Evolutionary conservation across 1,140 invertebrate species (phyloP).

Genomic region (Drosophila asahinai): DNA sequence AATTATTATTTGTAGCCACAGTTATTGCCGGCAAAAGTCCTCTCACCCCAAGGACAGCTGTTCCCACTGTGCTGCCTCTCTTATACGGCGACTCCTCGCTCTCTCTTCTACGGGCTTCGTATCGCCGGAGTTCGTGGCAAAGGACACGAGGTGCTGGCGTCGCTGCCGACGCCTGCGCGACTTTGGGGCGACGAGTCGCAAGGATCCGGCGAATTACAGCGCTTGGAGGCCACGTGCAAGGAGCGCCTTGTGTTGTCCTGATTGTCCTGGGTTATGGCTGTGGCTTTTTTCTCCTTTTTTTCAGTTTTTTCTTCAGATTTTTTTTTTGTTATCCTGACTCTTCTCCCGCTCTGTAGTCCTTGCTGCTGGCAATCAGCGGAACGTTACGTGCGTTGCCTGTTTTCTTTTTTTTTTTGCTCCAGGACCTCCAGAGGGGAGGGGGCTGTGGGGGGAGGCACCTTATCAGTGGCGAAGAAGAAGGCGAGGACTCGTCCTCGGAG

Average conservation of each 20-base stretch:
- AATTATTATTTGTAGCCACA: too few relatives aligned
- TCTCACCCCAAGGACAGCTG: neutral
- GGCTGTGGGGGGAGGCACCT: conserved; percentile 8
- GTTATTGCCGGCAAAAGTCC: neutral
- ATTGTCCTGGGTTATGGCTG: conserved; percentile 34
- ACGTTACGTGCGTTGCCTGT: conserved; percentile 43
- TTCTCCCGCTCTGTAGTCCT: conserved; percentile 15
- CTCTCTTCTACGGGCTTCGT: conserved; percentile 1
- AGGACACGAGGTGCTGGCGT: conserved; percentile 45
- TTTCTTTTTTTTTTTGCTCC: conserved; percentile 21
- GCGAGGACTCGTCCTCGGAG: conserved; percentile 41
- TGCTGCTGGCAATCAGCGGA: conserved; percentile 54
- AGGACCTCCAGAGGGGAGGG: neutral
- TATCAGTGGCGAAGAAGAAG: conserved; percentile 52
- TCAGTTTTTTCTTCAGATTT: neutral
- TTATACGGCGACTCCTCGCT: conserved; percentile 1
- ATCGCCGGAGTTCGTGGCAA: neutral
- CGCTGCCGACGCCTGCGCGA: conserved; percentile 69
- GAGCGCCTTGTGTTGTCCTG: conserved; percentile 22
- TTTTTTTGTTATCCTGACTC: conserved; percentile 12
- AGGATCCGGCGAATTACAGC: conserved; percentile 75
- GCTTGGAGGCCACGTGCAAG: conserved; percentile 63
- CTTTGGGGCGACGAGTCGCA: conserved; percentile 32
- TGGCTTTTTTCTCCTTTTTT: conserved; percentile 8
- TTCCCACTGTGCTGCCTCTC: conserved; percentile 10